phyloP scores from a whole-genome alignment of 2,113 vertebrate genomes.

The Orycteropus afer region DNA sequence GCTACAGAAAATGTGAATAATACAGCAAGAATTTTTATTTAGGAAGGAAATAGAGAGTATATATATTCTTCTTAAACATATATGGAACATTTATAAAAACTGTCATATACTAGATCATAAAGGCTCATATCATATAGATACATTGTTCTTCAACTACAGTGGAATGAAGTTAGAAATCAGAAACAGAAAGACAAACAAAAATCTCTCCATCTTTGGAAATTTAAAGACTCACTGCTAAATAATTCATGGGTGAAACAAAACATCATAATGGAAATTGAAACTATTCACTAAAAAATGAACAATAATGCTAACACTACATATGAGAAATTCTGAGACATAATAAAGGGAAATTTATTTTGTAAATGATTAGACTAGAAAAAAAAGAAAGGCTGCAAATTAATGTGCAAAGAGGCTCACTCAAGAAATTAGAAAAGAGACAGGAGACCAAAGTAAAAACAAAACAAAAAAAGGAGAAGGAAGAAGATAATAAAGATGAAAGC shows the following conservation, averaged over 20 bases:
- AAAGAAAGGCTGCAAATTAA: slow-evolving; percentile 38
- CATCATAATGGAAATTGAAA: slow-evolving; percentile 10
- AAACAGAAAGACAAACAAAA: slow-evolving; percentile 16
- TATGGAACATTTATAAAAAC: slow-evolving; percentile 24
- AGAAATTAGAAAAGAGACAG: slow-evolving; percentile 44
- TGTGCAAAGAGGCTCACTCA: not conserved
- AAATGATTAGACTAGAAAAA: not conserved
- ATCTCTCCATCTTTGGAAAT: slow-evolving; percentile 45
- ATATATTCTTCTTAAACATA: slow-evolving; percentile 39
- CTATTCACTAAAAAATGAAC: slow-evolving; percentile 23
- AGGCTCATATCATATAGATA: slow-evolving; percentile 34
- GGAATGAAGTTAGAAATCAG: slow-evolving; percentile 64
- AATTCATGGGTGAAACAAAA: slow-evolving; percentile 15
- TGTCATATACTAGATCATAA: not conserved
- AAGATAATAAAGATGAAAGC: slow-evolving; percentile 61
- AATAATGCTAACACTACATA: not conserved
- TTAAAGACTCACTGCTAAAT: slow-evolving; percentile 22
- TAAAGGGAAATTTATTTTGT: slow-evolving; percentile 27
- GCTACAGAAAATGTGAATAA: not conserved
- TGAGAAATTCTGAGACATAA: not conserved
- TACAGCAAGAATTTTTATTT: not conserved
- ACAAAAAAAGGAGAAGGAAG: slow-evolving; percentile 50
- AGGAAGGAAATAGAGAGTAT: not conserved
- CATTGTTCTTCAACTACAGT: slow-evolving; percentile 45
- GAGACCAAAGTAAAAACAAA: slow-evolving; percentile 39